phyloP scores from a whole-genome alignment of 1,140 invertebrate genomes.

The Aculops lycopersici region DNA sequence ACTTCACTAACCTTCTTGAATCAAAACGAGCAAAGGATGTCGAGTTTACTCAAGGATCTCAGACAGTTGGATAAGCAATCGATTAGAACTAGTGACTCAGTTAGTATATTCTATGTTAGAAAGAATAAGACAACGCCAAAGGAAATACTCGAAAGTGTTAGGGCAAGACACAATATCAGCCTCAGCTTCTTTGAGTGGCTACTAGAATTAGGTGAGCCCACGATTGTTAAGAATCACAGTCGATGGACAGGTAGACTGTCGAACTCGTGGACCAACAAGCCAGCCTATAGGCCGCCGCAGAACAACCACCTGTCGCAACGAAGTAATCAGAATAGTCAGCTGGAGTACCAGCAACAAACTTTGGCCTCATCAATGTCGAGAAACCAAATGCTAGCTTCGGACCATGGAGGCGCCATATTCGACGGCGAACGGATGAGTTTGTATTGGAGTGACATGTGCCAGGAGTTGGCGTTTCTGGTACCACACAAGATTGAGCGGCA shows the following conservation, averaged over 20 bases:
- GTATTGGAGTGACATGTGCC: slow-evolving; percentile 82
- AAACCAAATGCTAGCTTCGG: slow-evolving; percentile 11
- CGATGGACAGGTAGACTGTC: slow-evolving; percentile 58
- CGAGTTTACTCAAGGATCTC: slow-evolving; percentile 29
- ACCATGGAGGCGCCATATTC: slow-evolving; percentile 28
- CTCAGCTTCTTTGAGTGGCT: slow-evolving; percentile 43
- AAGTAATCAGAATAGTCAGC: not conserved
- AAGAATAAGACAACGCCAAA: slow-evolving; percentile 35
- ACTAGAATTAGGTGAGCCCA: slow-evolving; percentile 47
- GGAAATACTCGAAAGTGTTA: slow-evolving; percentile 51
- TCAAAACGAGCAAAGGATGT: slow-evolving; percentile 31
- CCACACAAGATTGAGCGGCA: slow-evolving; percentile 29
- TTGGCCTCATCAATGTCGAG: not conserved
- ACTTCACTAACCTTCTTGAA: slow-evolving; percentile 45
- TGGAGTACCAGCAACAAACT: not conserved
- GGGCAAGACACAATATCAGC: slow-evolving; percentile 25
- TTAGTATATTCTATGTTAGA: slow-evolving; percentile 73
- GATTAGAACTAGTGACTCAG: slow-evolving; percentile 54
- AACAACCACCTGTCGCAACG: not conserved
- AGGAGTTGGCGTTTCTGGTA: slow-evolving; percentile 73
- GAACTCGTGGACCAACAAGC: slow-evolving; percentile 30
- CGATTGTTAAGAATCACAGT: slow-evolving; percentile 41
- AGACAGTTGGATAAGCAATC: slow-evolving; percentile 44
- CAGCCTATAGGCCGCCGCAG: too few species aligned
- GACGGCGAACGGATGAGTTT: slow-evolving; percentile 36